Evolutionary conservation across 92 coral and sea anemone genomes (phyloP).

Genomic region (Siderastrea radians): DNA sequence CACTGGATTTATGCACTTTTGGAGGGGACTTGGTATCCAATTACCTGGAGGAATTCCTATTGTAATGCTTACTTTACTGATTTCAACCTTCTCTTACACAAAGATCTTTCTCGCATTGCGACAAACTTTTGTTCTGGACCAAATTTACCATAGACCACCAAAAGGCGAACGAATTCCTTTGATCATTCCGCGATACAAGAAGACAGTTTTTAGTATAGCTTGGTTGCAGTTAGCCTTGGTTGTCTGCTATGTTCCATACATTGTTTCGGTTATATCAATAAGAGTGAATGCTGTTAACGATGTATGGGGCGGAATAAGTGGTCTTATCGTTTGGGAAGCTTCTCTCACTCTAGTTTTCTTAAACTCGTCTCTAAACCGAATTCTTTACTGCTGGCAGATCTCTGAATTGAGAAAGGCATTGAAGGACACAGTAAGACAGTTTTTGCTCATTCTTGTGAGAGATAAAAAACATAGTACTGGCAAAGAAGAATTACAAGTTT

Average conservation of each 20-base stretch:
- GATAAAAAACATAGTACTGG: no score
- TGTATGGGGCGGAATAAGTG: neutral
- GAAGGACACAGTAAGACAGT: no score
- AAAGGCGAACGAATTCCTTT: neutral
- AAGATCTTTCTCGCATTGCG: neutral
- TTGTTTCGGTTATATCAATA: neutral
- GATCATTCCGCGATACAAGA: neutral
- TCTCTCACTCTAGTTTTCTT: neutral
- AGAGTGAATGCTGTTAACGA: neutral
- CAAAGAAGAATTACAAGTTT: no score
- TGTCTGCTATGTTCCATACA: neutral
- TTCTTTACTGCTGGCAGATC: neutral
- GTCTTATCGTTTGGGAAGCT: no score
- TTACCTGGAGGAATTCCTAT: no score
- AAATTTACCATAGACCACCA: neutral
- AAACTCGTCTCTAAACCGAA: constrained; percentile 14
- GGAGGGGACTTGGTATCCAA: no score
- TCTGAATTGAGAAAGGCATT: no score
- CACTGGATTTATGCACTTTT: no score
- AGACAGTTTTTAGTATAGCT: neutral
- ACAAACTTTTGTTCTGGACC: neutral
- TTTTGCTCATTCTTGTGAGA: no score
- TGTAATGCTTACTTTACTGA: neutral
- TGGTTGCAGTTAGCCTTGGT: no score
- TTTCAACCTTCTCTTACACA: no score